Percentiles rank a stretch among this genome's conserved stretches.
Evolutionary conservation across 2,888 invertebrate species (phyloP).

Genomic region (Uloborus plumipes): DNA sequence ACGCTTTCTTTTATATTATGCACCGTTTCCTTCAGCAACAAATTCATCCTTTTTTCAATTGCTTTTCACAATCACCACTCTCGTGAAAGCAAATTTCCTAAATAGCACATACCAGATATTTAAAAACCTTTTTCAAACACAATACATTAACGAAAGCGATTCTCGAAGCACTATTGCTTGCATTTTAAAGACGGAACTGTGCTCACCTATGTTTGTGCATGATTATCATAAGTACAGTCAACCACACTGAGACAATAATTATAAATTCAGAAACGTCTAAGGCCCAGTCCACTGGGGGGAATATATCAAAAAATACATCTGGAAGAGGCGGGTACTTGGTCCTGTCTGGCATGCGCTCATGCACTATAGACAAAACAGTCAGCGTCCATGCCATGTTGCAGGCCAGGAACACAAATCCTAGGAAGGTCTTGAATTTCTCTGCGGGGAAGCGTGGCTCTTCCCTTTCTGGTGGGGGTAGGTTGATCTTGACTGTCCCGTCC

Average conservation of each 20-base stretch:
- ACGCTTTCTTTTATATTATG: too few relatives aligned
- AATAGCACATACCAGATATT: not conserved
- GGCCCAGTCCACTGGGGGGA: constrained; percentile 81
- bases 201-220: constrained; percentile 86
- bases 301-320: constrained; percentile 85
- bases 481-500: constrained; percentile 51
- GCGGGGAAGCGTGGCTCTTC: constrained; percentile 63
- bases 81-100: too few relatives aligned
- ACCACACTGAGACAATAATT: constrained; percentile 84
- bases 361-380: constrained; percentile 74
- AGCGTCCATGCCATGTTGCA: constrained; percentile 66
- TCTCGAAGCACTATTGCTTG: too few relatives aligned
- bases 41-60: too few relatives aligned
- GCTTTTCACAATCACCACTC: too few relatives aligned
- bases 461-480: constrained; percentile 46
- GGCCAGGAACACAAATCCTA: constrained; percentile 66
- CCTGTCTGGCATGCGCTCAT: constrained; percentile 88
- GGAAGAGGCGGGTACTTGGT: constrained; percentile 82
- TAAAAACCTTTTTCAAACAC: not conserved
- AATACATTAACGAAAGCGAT: too few relatives aligned
- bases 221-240: constrained; percentile 82
- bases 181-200: too few relatives aligned
- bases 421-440: constrained; percentile 64
- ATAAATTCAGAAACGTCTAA: constrained; percentile 87
- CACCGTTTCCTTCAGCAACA: too few relatives aligned